Evolutionary conservation across 2,113 vertebrate genomes (phyloP).

Genomic region (Cinclus mexicanus): DNA sequence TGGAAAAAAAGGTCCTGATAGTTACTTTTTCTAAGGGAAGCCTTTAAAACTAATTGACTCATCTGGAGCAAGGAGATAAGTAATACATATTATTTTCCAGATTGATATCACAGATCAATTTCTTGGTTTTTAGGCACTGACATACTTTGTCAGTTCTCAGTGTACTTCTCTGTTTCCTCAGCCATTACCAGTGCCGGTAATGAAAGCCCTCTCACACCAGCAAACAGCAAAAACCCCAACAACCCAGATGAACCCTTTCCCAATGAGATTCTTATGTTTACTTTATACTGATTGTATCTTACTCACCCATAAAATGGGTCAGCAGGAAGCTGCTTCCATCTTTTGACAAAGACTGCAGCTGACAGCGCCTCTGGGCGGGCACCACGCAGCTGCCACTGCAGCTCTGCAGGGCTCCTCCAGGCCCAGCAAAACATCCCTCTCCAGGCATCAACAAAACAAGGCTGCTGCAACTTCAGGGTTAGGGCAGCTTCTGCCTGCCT

Average conservation of each 20-base stretch:
- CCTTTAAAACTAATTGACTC: neutral
- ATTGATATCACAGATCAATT: neutral
- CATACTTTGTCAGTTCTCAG: neutral
- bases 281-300: conserved; percentile 32
- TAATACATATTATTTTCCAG: neutral
- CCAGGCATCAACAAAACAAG: conserved; percentile 53
- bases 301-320: conserved; percentile 43
- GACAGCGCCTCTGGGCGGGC: neutral
- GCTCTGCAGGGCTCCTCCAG: neutral
- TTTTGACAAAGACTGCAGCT: conserved; percentile 17
- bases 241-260: neutral
- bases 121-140: neutral
- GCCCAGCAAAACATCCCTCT: neutral
- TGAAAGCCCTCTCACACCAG: neutral
- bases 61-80: neutral
- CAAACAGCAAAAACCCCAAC: neutral
- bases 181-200: accelerated
- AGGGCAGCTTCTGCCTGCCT: conserved; percentile 32
- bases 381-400: conserved; percentile 11
- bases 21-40: neutral
- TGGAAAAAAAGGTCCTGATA: neutral
- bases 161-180: neutral
- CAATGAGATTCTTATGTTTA: neutral
- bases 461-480: conserved; percentile 1
- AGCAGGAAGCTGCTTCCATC: neutral